Conservation (phyloP, 1,140 invertebrate species). For the Kradibia gibbosae region DNA sequence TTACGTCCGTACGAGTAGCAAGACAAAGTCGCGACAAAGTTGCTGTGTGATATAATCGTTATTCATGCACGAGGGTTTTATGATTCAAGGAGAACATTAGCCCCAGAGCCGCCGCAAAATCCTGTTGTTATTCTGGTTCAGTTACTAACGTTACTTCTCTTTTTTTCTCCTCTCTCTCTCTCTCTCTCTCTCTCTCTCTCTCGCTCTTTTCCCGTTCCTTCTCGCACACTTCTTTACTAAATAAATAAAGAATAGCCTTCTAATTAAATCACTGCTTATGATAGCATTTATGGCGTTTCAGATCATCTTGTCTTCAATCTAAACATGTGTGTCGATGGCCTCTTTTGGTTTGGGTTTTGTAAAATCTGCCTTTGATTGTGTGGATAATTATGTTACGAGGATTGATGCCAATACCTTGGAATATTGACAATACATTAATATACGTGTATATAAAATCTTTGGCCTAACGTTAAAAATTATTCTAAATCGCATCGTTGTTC, state of each 20-base stretch:
- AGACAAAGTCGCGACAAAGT: slow-evolving; percentile 33
- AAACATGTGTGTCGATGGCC: neutral
- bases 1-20: neutral
- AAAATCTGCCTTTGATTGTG: neutral
- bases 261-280: slow-evolving; percentile 23
- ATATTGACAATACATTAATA: too few relatives aligned
- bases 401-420: too few relatives aligned
- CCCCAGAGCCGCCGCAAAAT: neutral
- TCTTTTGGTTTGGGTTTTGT: neutral
- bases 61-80: slow-evolving; percentile 30
- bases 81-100: slow-evolving; percentile 38
- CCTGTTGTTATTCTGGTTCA: slow-evolving; percentile 40
- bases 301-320: neutral
- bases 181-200: too few relatives aligned
- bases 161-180: neutral
- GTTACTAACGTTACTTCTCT: neutral
- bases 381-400: too few relatives aligned
- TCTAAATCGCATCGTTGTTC: too few relatives aligned
- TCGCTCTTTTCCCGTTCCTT: too few relatives aligned
- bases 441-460: too few relatives aligned
- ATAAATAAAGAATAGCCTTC: slow-evolving; percentile 21
- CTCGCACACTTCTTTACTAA: neutral
- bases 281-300: slow-evolving; percentile 9
- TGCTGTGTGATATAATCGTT: slow-evolving; percentile 35
- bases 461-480: too few relatives aligned